Percentiles rank a stretch among this genome's conserved stretches.
Conservation (phyloP, 1,140 invertebrate genomes). For the Papilio glaucus region DNA sequence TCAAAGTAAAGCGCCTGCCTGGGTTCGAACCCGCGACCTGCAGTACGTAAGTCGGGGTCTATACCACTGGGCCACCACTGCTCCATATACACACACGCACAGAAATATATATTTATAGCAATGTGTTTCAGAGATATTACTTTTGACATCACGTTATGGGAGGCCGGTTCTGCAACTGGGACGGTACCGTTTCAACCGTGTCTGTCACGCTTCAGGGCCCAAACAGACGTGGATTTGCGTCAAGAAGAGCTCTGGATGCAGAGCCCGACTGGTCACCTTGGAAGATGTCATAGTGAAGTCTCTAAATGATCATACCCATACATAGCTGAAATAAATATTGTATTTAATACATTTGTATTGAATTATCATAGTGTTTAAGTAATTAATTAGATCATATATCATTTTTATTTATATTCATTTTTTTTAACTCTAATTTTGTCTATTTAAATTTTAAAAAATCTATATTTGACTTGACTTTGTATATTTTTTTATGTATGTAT, state of each 20-base stretch:
- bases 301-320: not conserved
- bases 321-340: not conserved
- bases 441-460: too few relatives aligned
- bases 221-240: slow-evolving; percentile 53
- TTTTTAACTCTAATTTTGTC: too few relatives aligned
- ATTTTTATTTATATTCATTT: too few relatives aligned
- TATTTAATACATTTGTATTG: not conserved
- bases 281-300: slow-evolving; percentile 17
- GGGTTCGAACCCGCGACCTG: too few relatives aligned
- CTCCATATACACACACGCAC: too few relatives aligned
- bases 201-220: slow-evolving; percentile 45
- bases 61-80: too few relatives aligned
- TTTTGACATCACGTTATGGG: slow-evolving; percentile 41
- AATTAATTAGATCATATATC: too few relatives aligned
- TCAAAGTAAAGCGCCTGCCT: too few relatives aligned
- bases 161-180: slow-evolving; percentile 52
- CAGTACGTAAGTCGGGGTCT: too few relatives aligned
- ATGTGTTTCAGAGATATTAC: slow-evolving; percentile 34
- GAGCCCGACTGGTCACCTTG: slow-evolving; percentile 21
- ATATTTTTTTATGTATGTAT: too few relatives aligned
- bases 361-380: not conserved
- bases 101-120: too few relatives aligned
- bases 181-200: slow-evolving; percentile 51
- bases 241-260: slow-evolving; percentile 29
- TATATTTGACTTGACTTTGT: too few relatives aligned